phyloP scores from a whole-genome alignment of 2,888 invertebrate genomes.

The Ochropleura plecta region DNA sequence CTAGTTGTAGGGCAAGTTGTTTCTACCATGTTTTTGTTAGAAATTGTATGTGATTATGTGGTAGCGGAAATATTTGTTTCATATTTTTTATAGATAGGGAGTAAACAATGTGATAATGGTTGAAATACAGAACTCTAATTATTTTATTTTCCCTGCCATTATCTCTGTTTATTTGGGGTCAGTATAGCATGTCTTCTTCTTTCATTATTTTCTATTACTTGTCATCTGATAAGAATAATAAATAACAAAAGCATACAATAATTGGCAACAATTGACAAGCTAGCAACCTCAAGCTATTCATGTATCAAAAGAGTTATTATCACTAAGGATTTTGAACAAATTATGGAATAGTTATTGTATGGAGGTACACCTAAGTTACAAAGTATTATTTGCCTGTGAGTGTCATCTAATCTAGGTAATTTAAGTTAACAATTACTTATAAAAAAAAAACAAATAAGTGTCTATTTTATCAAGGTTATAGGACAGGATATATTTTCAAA shows the following conservation, averaged over 20 bases:
- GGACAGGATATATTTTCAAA: background rate
- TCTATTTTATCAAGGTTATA: background rate
- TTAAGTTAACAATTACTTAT: background rate
- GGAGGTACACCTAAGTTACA: background rate
- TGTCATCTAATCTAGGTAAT: background rate
- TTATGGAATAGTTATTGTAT: background rate
- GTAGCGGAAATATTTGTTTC: background rate
- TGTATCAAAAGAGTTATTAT: background rate
- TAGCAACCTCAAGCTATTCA: background rate
- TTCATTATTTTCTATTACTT: too few species aligned
- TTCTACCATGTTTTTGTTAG: conserved; percentile 6
- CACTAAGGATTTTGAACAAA: background rate
- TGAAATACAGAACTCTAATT: background rate
- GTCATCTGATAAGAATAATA: too few species aligned
- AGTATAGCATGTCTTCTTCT: too few species aligned
- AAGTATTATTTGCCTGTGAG: background rate
- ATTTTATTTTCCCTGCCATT: background rate
- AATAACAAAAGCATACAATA: too few species aligned
- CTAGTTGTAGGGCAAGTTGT: background rate
- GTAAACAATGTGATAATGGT: background rate
- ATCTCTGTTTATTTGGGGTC: too few species aligned
- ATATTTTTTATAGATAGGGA: background rate
- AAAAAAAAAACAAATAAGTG: background rate
- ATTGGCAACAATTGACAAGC: background rate
- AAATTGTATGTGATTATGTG: conserved; percentile 11